Evolutionary conservation across 2,888 invertebrate species (phyloP).

Genomic region (Trissolcus brochymenae): DNA sequence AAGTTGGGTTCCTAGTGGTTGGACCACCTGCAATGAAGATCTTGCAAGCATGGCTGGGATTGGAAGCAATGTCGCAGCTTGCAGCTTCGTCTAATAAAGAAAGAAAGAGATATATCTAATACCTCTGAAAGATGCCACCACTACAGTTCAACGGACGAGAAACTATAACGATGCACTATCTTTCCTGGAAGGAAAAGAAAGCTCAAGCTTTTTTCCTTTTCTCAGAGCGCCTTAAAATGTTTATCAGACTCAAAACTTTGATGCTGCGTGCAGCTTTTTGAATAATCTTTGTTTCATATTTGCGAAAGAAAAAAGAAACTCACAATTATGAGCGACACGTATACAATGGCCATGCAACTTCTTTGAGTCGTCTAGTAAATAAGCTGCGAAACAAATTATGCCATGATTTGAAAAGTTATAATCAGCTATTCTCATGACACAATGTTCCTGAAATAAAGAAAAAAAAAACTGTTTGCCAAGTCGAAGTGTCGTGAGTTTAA

Average conservation of each 20-base stretch:
- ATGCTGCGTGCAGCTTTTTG: conserved; percentile 4
- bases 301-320: background rate
- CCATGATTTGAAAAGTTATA: too few relatives aligned
- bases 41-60: conserved; percentile 55
- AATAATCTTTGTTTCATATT: background rate
- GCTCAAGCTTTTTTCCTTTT: background rate
- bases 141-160: conserved; percentile 22
- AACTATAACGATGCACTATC: conserved; percentile 19
- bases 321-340: background rate
- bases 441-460: too few relatives aligned
- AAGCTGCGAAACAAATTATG: too few relatives aligned
- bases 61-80: conserved; percentile 41
- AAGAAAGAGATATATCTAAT: conserved; percentile 31
- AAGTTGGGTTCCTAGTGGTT: conserved; percentile 36
- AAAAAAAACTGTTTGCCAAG: too few relatives aligned
- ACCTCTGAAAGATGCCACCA: conserved; percentile 16
- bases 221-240: conserved; percentile 11
- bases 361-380: too few relatives aligned
- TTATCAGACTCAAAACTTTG: conserved; percentile 9
- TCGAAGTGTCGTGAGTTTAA: too few relatives aligned
- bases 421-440: background rate
- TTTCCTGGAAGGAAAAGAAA: conserved; percentile 11
- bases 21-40: conserved; percentile 59
- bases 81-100: conserved; percentile 21
- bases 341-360: background rate